These are phyloP conservation scores for Rhynchonycteris naso DNA, from an alignment of 2,797 vertebrate genomes.

Conservation along the genomic window DNA sequence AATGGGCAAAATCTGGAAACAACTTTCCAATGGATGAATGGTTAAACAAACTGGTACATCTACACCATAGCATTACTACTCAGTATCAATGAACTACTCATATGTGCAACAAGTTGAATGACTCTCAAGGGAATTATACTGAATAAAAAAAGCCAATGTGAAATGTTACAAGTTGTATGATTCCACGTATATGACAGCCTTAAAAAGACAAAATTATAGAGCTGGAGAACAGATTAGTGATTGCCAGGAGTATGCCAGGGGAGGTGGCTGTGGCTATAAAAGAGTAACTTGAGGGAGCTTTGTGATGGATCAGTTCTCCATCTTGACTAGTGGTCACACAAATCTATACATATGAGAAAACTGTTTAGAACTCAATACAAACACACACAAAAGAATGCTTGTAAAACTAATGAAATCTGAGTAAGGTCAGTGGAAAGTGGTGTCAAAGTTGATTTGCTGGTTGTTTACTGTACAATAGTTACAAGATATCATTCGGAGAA, in stretches of 20 bases:
- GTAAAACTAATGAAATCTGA: conserved; percentile 20
- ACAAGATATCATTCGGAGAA: background rate
- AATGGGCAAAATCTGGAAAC: conserved; percentile 23
- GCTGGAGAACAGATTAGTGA: background rate
- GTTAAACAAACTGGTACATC: background rate
- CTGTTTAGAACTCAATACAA: background rate
- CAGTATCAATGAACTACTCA: background rate
- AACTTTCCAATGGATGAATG: background rate
- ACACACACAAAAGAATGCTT: background rate
- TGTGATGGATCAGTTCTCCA: background rate
- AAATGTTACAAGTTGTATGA: background rate
- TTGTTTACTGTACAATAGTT: background rate
- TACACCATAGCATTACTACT: background rate
- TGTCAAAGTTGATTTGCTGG: background rate
- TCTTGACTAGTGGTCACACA: background rate
- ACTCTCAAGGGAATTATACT: background rate
- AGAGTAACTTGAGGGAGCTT: background rate
- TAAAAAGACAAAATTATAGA: background rate
- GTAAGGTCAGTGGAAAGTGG: background rate
- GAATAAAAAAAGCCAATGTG: background rate
- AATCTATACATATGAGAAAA: background rate
- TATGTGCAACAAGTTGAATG: background rate
- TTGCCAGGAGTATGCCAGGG: background rate
- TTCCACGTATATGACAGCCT: background rate
- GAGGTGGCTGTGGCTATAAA: background rate